Evolutionary conservation across 2,113 vertebrate species (phyloP), one percentile per base, ranked within the genome.

Genomic region (Cyprinus carpio): DNA sequence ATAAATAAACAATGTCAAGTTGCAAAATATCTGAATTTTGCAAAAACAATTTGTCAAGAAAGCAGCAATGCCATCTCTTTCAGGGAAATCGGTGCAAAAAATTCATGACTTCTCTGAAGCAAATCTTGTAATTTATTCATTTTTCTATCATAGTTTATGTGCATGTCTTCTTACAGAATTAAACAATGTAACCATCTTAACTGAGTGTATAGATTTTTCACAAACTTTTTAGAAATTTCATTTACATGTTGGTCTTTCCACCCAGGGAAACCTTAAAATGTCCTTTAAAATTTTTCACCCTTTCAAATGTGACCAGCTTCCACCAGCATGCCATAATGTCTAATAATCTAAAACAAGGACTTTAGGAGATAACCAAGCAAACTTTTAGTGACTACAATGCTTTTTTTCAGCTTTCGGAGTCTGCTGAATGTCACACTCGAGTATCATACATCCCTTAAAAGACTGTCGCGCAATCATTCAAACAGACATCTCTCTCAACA

Each of bases 401-500:
- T 18, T 31, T 31, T 27, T 18, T 31, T 31, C 64, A 67, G 64
- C 25, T 69, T 69, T 69, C 65, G 1, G 65, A 34, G 34, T 65
- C 58, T 81, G n/a, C 58, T 49, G 37, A 64, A 81, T 49, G 58
- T 81, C 60, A 46, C 16, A 27, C 5, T 65, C 12, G 8, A 29
- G 60, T 65, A 49, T 15, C 58, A 18, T 15, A 27, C 40, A 12
- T 18, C 25, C 25, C 43, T 18, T 23, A 51, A 71, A 82, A 82
- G 62, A 69, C 29, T 51, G 65, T n/a, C 2, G 20, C 16, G 46
- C 65, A 37, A 82, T 82, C 43, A 71, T 71, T 82, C 81, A 54
- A 56, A 69, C 81, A 54, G 64, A 82, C 29, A 10, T 82, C 64
- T 71, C 64, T 71, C 43, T 56, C 65, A 34, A 25, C 4, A 0